Evolutionary conservation across 2,113 vertebrate genomes (phyloP).

Genomic region (Helogale parvula): DNA sequence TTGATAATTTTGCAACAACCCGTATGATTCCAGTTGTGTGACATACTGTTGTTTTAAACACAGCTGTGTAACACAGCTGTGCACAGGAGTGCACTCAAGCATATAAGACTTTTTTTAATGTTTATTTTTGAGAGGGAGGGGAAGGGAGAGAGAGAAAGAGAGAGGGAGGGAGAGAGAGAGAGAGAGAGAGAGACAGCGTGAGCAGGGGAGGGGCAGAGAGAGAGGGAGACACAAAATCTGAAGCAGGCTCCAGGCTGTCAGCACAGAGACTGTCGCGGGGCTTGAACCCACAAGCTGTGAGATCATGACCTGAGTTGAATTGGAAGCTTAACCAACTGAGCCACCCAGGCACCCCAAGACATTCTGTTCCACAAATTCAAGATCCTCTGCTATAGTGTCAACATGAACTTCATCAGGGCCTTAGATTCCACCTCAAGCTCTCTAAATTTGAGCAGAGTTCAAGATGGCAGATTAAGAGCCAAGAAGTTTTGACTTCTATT

Average conservation of each 20-base stretch:
- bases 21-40: not conserved
- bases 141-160: too few relatives aligned
- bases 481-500: not conserved
- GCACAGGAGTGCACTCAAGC: not conserved
- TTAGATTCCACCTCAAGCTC: not conserved
- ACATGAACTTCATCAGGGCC: not conserved
- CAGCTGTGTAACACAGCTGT: conserved; percentile 5
- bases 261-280: too few relatives aligned
- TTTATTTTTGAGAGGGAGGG: too few relatives aligned
- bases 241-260: too few relatives aligned
- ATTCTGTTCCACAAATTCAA: conserved; percentile 10
- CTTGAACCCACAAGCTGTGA: too few relatives aligned
- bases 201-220: too few relatives aligned
- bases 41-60: not conserved
- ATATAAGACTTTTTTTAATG: not conserved
- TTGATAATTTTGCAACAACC: conserved; percentile 19
- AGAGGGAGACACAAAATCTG: too few relatives aligned
- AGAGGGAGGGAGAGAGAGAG: too few relatives aligned
- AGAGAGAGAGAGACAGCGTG: too few relatives aligned
- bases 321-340: too few relatives aligned
- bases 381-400: not conserved
- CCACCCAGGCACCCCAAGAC: too few relatives aligned
- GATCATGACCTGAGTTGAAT: too few relatives aligned
- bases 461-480: conserved; percentile 19
- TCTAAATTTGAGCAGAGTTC: conserved; percentile 4